Base-by-base conservation (phyloP, 2,888 invertebrate species). In the Limnephilus lunatus region DNA sequence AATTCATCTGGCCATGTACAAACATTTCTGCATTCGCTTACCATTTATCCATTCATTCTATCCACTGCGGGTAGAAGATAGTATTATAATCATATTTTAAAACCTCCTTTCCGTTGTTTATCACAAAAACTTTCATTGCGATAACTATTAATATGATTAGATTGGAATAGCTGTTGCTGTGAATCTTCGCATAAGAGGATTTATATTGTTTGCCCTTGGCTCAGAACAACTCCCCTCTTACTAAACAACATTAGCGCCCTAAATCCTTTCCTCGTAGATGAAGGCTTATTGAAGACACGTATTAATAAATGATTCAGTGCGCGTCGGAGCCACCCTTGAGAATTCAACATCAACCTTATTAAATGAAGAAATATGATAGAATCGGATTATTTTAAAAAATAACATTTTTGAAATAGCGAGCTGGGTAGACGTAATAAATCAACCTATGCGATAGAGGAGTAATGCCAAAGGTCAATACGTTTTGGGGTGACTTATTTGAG, bases 281-380 rank as follows among this genome's bases (percentile, higher is more conserved):
- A 68, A 68, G 9, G 68, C n/a, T 68, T 68, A 68, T 68, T n/a
- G 68, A 68, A 68, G 68, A 68, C 25, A 68, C 1, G 68, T 68
- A 68, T 68, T 68, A 68, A 68, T 68, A 68, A 68, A 68, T 68
- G 68, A 68, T 68, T 68, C 68, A 68, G 68, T 68, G 68, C 68
- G 68, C 68, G 25, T 68, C 68, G 68, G 68, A 68, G 68, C 68
- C 68, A 68, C 68, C 68, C 68, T 68, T 68, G 68, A 68, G 68
- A 68, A 25, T 68, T 68, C 25, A 25, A 68, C 68, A n/a, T n/a
- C 68, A 25, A 68, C 68, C 68, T 68, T 68, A 68, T 68, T 19
- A 68, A 68, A 68, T 68, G 68, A 68, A 68, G 68, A 68, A 68
- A 68, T 68, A 68, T 68, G 68, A 68, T 68, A 68, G 68, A 68